These are phyloP conservation scores for Schizaphis graminum DNA, from an alignment of 2,888 invertebrate genomes.

Conservation along the genomic window DNA sequence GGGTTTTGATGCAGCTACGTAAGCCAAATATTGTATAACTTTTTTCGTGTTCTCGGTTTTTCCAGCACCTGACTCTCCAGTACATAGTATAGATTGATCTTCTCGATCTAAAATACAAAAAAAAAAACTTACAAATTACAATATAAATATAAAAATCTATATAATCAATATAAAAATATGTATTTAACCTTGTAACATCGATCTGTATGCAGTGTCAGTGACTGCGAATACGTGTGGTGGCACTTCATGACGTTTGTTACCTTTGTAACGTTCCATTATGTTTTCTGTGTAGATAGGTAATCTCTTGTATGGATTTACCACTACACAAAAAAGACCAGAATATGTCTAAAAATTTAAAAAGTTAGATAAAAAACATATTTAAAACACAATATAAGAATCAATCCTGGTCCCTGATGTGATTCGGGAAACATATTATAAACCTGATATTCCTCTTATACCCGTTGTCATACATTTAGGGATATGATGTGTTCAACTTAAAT, in stretches of 20 bases:
- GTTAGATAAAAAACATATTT: neutral
- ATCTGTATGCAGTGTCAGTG: slow-evolving; percentile 98
- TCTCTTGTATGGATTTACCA: slow-evolving; percentile 99
- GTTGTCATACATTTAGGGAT: neutral
- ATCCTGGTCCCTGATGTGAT: neutral
- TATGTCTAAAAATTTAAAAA: slow-evolving; percentile 85
- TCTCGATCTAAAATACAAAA: slow-evolving; percentile 86
- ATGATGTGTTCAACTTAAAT: neutral
- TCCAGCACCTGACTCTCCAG: slow-evolving; percentile 99
- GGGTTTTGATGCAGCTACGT: slow-evolving; percentile 98
- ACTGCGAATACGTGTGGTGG: slow-evolving; percentile 99
- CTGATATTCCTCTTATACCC: neutral
- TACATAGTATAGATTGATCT: slow-evolving; percentile 99
- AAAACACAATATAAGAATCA: neutral
- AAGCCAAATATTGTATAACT: slow-evolving; percentile 99
- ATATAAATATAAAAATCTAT: too few species aligned
- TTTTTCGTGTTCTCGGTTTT: slow-evolving; percentile 99
- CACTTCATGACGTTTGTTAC: slow-evolving; percentile 98
- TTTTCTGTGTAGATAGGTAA: slow-evolving; percentile 99
- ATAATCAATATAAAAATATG: neutral
- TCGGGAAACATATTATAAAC: neutral
- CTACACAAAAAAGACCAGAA: slow-evolving; percentile 99
- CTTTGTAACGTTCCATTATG: slow-evolving; percentile 99
- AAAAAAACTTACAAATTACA: too few species aligned
- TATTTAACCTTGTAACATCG: slow-evolving; percentile 94